A percentile compares a stretch with the other conserved stretches of the same genome.
Evolutionary conservation across 2,113 vertebrate species (phyloP).

Genomic region (Xenopus laevis): DNA sequence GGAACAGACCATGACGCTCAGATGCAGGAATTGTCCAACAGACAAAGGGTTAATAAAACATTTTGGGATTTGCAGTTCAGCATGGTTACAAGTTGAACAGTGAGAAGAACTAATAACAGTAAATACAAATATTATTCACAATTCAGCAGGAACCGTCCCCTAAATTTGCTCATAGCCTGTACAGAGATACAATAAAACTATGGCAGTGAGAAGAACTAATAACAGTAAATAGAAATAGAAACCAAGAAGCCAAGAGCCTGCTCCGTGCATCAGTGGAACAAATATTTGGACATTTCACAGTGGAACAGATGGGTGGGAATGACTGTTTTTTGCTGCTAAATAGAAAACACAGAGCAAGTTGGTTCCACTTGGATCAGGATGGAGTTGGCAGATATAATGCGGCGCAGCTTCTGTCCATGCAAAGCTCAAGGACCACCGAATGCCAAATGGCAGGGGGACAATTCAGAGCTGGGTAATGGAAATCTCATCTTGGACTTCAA

Average conservation of each 20-base stretch:
- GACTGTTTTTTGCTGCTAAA: conserved; percentile 23
- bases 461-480: neutral
- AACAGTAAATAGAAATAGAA: neutral
- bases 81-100: too few relatives aligned
- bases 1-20: too few relatives aligned
- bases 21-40: too few relatives aligned
- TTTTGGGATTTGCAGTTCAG: too few relatives aligned
- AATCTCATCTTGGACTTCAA: conserved; percentile 4
- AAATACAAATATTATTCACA: too few relatives aligned
- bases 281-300: conserved; percentile 31
- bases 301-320: conserved; percentile 30
- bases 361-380: conserved; percentile 38
- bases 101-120: too few relatives aligned
- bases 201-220: too few relatives aligned
- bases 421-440: conserved; percentile 5
- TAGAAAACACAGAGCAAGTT: conserved; percentile 17
- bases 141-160: too few relatives aligned
- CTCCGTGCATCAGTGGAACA: neutral
- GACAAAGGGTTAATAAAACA: too few relatives aligned
- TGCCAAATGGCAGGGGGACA: conserved; percentile 26
- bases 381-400: conserved; percentile 5
- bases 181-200: too few relatives aligned
- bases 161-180: too few relatives aligned
- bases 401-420: conserved; percentile 24
- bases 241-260: neutral